Conservation (phyloP, 2,888 invertebrate species). For the Thysanoteuthis rhombus region DNA sequence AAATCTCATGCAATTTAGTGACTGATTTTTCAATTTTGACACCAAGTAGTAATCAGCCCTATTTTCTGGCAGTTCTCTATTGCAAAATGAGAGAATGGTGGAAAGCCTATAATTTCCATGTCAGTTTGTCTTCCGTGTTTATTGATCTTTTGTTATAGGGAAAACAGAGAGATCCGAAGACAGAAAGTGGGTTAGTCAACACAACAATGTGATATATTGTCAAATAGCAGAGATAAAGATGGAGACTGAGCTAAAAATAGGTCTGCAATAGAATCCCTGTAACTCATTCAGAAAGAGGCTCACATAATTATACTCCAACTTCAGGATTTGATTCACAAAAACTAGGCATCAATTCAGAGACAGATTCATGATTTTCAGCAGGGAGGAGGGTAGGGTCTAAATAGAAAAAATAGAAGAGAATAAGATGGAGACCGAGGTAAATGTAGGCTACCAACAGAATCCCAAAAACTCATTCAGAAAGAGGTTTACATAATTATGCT, state of each 20-base stretch:
- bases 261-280: not conserved
- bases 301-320: not conserved
- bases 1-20: not conserved
- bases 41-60: not conserved
- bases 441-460: too few species aligned
- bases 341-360: not conserved
- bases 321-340: not conserved
- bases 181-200: too few species aligned
- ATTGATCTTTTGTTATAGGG: not conserved
- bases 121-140: not conserved
- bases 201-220: not conserved
- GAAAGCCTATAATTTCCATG: not conserved
- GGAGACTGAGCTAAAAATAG: not conserved
- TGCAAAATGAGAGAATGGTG: not conserved
- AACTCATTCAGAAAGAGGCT: not conserved
- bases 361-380: too few species aligned
- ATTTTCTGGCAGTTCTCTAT: not conserved
- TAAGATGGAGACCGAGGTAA: too few species aligned
- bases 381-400: too few species aligned
- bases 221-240: not conserved
- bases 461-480: too few species aligned
- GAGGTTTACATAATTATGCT: not conserved
- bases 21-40: not conserved
- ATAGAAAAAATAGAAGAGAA: too few species aligned
- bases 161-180: not conserved